phyloP scores from a whole-genome alignment of 2,888 invertebrate species.

The Alcis repandata region DNA sequence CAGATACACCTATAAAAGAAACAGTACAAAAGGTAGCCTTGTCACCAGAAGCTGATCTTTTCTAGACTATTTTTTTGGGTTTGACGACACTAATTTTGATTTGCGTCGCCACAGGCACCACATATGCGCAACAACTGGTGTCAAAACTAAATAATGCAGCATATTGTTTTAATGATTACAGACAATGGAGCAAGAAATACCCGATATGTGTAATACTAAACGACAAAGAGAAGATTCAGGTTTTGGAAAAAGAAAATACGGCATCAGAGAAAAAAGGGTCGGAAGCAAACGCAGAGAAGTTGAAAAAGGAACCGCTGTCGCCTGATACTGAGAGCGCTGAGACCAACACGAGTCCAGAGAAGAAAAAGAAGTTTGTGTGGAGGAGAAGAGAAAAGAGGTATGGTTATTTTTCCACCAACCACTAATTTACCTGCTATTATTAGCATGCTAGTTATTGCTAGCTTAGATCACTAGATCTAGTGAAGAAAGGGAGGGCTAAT shows the following conservation, averaged over 20 bases:
- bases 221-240: slow-evolving; percentile 81
- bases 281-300: slow-evolving; percentile 63
- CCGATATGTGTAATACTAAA: slow-evolving; percentile 92
- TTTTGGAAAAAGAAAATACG: slow-evolving; percentile 74
- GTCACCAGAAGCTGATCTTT: no score
- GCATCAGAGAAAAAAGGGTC: slow-evolving; percentile 61
- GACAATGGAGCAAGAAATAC: slow-evolving; percentile 97
- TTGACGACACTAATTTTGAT: no score
- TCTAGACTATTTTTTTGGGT: no score
- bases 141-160: neutral
- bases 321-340: slow-evolving; percentile 79
- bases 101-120: no score
- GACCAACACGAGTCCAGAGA: slow-evolving; percentile 80
- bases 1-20: no score
- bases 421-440: no score
- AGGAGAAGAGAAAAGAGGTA: slow-evolving; percentile 78
- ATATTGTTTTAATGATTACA: slow-evolving; percentile 53
- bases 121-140: no score
- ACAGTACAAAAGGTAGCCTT: no score
- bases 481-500: no score
- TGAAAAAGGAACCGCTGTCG: slow-evolving; percentile 59
- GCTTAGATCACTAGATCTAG: no score
- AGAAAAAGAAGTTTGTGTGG: slow-evolving; percentile 80
- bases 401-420: no score
- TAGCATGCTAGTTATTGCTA: no score